Base-by-base conservation (phyloP, 1,140 invertebrate genomes). In the Anoplolepis gracilipes region DNA sequence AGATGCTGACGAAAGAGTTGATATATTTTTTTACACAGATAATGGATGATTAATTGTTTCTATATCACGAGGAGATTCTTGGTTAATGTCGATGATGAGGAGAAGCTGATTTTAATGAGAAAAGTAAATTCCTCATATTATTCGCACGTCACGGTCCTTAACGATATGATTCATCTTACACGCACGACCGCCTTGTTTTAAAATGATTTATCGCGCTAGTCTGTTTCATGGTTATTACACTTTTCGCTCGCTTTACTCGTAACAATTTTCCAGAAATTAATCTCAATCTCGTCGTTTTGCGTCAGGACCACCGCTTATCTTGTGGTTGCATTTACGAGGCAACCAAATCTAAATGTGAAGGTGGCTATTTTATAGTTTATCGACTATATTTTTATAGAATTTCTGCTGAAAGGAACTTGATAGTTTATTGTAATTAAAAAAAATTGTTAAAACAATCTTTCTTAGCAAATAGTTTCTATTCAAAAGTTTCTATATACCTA, bases 251-350 rank as follows among this genome's bases (percentile, higher is more conserved):
- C 33, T 67, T 67, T 53, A 42, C 46, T 49, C 53, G 77, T 53
- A 81, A 81, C 77, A 25, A 81, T 82, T 72, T 82, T 82, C 78
- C 65, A 73, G 78, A 73, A 82, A 82, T 82, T 82, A 82, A 82
- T 73, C 67, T 82, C 78, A 82, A 82, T 82, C 39, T 36, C 39
- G 67, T 36, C 8, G 67, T 55, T 49, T 49, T 36, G 36, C 49
- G 36, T 25, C 39, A n/a, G 13, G 64, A 78, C 36, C 67, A 78
- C 36, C 67, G 67, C 67, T 73, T 73, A 61, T 82, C 67, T 42
- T 28, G 55, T 69, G 67, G 78, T 59, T 73, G 13, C 67, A 46
- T 82, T 82, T 73, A 46, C 67, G 53, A 72, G 36, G n/a, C 55
- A 57, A n/a, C 13, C 67, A 13, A 72, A 73, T 59, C 13, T 46